Evolutionary conservation across 2,888 invertebrate species (phyloP).

Genomic region (Autographa pulchrina): DNA sequence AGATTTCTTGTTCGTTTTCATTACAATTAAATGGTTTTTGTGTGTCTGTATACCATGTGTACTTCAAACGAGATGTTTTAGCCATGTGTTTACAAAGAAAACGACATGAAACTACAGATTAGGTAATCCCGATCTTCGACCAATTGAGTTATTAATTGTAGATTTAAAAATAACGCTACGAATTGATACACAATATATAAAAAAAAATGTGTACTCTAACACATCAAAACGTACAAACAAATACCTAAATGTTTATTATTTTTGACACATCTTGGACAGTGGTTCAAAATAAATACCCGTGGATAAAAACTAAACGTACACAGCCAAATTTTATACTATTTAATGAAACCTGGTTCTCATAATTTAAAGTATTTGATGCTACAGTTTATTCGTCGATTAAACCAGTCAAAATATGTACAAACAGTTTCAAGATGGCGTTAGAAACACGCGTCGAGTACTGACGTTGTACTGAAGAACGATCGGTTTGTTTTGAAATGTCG

Average conservation of each 20-base stretch:
- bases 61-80: background rate
- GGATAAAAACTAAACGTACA: constrained; percentile 5
- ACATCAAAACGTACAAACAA: background rate
- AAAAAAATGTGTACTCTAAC: background rate
- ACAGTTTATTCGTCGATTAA: constrained; percentile 77
- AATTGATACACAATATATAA: background rate
- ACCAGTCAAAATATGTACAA: constrained; percentile 85
- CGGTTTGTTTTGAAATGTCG: constrained; percentile 87
- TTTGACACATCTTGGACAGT: background rate
- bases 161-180: background rate
- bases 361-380: constrained; percentile 61
- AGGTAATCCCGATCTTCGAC: background rate
- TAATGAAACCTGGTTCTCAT: constrained; percentile 27
- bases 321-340: constrained; percentile 16
- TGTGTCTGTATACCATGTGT: background rate
- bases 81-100: background rate
- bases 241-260: constrained; percentile 5
- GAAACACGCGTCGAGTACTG: constrained; percentile 75
- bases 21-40: background rate
- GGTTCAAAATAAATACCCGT: background rate
- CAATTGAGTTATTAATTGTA: background rate
- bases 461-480: constrained; percentile 71
- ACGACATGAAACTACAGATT: background rate
- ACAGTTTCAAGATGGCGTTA: constrained; percentile 75
- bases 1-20: background rate